A percentile compares a stretch with the other conserved stretches of the same genome.
Evolutionary conservation across 2,797 vertebrate species (phyloP).

Genomic region (Anniella stebbinsi): DNA sequence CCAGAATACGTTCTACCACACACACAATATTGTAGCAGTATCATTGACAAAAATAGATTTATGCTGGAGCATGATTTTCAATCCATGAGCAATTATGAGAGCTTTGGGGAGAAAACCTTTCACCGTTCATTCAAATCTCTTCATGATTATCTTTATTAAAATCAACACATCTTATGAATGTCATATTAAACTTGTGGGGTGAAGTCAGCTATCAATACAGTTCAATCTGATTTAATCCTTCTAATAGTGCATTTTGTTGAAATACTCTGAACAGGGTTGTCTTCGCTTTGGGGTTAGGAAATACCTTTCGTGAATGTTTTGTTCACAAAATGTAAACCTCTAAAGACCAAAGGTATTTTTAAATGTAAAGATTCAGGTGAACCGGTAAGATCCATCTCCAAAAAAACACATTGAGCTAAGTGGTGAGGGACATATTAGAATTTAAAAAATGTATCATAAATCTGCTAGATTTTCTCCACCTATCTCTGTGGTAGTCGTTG

Average conservation of each 20-base stretch:
- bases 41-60: no score
- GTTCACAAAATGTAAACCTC: background rate
- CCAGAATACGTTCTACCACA: background rate
- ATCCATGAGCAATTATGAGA: background rate
- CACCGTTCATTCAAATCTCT: background rate
- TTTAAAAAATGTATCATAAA: constrained; percentile 58
- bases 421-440: constrained; percentile 25
- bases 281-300: background rate
- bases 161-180: background rate
- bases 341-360: background rate
- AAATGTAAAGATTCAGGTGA: background rate
- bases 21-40: no score
- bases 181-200: background rate
- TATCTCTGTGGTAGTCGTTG: constrained; percentile 51
- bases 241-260: background rate
- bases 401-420: constrained; percentile 24
- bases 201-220: background rate
- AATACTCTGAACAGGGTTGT: background rate
- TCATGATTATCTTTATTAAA: background rate
- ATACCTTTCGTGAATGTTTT: background rate
- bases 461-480: constrained; percentile 57
- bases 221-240: background rate
- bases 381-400: constrained; percentile 29
- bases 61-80: background rate
- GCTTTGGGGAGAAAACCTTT: no score